phyloP scores from a whole-genome alignment of 1,140 invertebrate species.

The Holotrichia oblita region DNA sequence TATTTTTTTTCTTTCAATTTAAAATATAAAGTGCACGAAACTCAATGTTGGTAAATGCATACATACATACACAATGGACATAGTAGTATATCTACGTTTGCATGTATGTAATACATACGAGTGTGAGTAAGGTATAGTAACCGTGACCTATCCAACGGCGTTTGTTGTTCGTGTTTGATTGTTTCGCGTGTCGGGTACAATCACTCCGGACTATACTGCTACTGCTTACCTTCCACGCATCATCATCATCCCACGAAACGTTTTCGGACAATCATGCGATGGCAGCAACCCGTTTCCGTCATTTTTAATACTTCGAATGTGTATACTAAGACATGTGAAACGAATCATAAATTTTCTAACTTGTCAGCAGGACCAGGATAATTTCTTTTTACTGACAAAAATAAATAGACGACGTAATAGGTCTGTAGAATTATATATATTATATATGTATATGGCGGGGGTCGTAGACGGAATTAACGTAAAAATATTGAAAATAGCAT shows the following conservation, averaged over 20 bases:
- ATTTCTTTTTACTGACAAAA: too few relatives aligned
- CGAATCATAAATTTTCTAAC: not conserved
- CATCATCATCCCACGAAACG: slow-evolving; percentile 40
- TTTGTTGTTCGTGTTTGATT: slow-evolving; percentile 50
- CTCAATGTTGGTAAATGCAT: too few relatives aligned
- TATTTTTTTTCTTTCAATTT: too few relatives aligned
- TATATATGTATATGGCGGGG: too few relatives aligned
- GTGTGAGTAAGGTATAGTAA: slow-evolving; percentile 35
- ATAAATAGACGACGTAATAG: too few relatives aligned
- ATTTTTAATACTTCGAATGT: not conserved
- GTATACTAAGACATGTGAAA: not conserved
- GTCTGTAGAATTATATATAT: too few relatives aligned
- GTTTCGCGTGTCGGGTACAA: slow-evolving; percentile 50
- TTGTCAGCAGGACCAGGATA: not conserved
- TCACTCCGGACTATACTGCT: slow-evolving; percentile 43
- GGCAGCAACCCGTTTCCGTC: slow-evolving; percentile 3
- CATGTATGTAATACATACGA: slow-evolving; percentile 46
- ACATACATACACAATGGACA: not conserved
- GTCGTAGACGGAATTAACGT: too few relatives aligned
- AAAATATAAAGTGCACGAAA: too few relatives aligned
- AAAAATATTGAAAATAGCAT: too few relatives aligned
- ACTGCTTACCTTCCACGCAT: slow-evolving; percentile 42
- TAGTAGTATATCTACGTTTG: not conserved
- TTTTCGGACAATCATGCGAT: not conserved
- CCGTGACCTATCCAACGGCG: slow-evolving; percentile 49